Evolutionary conservation across 2,113 vertebrate species (phyloP).

Genomic region (Leiothrix lutea): DNA sequence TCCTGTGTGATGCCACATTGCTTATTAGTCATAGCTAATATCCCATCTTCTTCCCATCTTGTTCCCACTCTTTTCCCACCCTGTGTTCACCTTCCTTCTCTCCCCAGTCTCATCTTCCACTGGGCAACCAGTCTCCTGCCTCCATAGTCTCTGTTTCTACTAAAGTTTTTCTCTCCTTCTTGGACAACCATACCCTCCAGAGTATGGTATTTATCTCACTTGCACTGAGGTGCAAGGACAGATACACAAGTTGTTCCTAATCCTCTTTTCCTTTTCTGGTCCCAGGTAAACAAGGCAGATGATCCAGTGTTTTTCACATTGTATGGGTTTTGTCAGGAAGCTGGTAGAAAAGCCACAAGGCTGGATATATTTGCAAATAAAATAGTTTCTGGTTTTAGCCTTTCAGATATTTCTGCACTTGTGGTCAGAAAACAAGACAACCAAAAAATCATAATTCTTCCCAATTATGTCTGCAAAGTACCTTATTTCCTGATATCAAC

Average conservation of each 20-base stretch:
- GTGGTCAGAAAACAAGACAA: background rate
- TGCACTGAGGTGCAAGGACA: background rate
- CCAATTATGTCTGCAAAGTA: background rate
- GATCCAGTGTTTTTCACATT: background rate
- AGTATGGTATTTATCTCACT: background rate
- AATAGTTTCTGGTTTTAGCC: background rate
- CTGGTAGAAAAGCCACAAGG: background rate
- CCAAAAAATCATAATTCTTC: background rate
- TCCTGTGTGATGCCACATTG: too few species aligned
- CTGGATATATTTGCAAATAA: background rate
- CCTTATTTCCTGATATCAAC: background rate
- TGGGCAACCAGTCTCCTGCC: background rate
- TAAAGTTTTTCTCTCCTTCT: background rate
- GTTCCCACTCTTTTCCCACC: background rate
- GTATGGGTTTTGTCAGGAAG: background rate
- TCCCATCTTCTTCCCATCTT: background rate
- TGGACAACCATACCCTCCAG: background rate
- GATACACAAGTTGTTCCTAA: background rate
- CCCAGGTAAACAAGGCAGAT: background rate
- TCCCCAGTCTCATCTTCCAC: background rate
- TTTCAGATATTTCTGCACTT: background rate
- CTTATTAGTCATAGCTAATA: background rate
- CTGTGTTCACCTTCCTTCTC: accelerated
- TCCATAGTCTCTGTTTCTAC: accelerated
- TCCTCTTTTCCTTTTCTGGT: background rate